phyloP scores from a whole-genome alignment of 2,888 invertebrate genomes.

The Heteromyza rotundicornis region DNA sequence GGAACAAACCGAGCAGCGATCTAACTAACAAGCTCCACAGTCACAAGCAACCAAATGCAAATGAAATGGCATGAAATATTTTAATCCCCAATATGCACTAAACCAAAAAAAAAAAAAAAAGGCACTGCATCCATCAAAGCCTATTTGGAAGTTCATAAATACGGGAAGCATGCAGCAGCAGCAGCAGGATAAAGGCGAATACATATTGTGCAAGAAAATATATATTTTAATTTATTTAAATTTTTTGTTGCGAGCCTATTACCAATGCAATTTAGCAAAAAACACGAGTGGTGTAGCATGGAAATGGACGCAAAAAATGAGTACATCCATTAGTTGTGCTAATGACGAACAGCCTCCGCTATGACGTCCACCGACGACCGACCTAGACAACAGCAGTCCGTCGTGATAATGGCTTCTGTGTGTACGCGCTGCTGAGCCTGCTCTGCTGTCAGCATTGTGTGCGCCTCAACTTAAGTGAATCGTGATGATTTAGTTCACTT shows the following conservation, averaged over 20 bases:
- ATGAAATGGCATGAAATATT: slow-evolving; percentile 37
- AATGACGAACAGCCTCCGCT: slow-evolving; percentile 49
- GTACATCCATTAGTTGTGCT: slow-evolving; percentile 54
- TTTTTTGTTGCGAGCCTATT: slow-evolving; percentile 44
- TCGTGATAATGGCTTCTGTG: slow-evolving; percentile 37
- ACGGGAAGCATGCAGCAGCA: slow-evolving; percentile 40
- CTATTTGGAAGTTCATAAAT: slow-evolving; percentile 54
- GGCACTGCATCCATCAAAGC: slow-evolving; percentile 53
- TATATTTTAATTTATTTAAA: slow-evolving; percentile 53
- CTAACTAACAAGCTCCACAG: slow-evolving; percentile 5
- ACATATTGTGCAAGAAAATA: slow-evolving; percentile 22
- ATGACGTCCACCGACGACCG: slow-evolving; percentile 20
- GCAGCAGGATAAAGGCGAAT: too few species aligned
- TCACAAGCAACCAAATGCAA: too few species aligned
- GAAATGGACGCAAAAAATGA: slow-evolving; percentile 32
- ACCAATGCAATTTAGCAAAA: slow-evolving; percentile 42
- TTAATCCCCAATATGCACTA: slow-evolving; percentile 53
- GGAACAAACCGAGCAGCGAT: slow-evolving; percentile 1
- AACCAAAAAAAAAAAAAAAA: too few species aligned
- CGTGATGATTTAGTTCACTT: slow-evolving; percentile 21
- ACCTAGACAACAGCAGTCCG: slow-evolving; percentile 12
- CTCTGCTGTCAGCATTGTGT: slow-evolving; percentile 12
- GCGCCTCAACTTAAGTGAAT: slow-evolving; percentile 18
- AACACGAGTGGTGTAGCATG: slow-evolving; percentile 15
- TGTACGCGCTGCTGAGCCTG: slow-evolving; percentile 20